Percentiles rank a stretch among this genome's conserved stretches.
Evolutionary conservation across 2,113 vertebrate genomes (phyloP).

Genomic region (Daboia siamensis): DNA sequence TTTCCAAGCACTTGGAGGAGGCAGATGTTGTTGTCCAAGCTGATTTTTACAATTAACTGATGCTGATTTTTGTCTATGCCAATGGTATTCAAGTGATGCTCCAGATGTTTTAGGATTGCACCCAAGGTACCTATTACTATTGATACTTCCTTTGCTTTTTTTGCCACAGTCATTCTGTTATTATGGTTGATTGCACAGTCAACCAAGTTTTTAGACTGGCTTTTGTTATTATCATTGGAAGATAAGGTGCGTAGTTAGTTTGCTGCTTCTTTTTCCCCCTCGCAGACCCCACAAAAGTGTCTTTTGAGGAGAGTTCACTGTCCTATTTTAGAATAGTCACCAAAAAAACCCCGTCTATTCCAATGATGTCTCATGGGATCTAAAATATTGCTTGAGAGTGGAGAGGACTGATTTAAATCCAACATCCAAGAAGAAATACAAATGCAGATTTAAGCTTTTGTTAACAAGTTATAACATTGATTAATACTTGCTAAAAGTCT

Average conservation of each 20-base stretch:
- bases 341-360: not conserved
- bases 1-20: not conserved
- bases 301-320: not conserved
- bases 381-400: not conserved
- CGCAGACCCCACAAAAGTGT: not conserved
- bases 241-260: not conserved
- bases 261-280: not conserved
- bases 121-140: not conserved
- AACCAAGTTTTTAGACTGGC: not conserved
- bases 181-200: not conserved
- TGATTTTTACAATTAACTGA: not conserved
- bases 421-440: not conserved
- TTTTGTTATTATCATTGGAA: not conserved
- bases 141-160: not conserved
- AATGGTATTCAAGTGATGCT: not conserved
- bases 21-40: not conserved
- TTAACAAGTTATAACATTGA: not conserved
- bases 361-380: not conserved
- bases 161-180: not conserved
- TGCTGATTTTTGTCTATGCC: not conserved
- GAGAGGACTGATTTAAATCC: not conserved
- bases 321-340: not conserved
- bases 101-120: not conserved
- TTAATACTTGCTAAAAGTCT: not conserved
- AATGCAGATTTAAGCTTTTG: not conserved